A percentile compares a stretch with the other conserved stretches of the same genome.
Evolutionary conservation across 2,113 vertebrate genomes (phyloP).

Genomic region (Strix uralensis): DNA sequence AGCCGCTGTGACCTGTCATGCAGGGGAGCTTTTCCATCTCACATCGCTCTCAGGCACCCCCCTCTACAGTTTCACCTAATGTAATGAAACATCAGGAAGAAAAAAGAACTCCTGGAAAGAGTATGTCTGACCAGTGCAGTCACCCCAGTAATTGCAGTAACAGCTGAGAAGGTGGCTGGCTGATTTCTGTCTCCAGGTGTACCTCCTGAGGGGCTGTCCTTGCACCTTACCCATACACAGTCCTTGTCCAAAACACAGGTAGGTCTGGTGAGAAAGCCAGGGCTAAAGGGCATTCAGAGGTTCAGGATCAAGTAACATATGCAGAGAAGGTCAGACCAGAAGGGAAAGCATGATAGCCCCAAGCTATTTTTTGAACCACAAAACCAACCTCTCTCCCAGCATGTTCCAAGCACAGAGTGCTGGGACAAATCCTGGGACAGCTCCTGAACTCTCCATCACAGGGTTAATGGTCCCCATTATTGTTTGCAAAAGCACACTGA

Average conservation of each 20-base stretch:
- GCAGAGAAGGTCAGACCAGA: neutral
- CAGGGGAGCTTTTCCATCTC: constrained; percentile 15
- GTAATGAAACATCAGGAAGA: neutral
- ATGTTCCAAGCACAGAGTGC: neutral
- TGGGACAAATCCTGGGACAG: neutral
- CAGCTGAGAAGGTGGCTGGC: neutral
- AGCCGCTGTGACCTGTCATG: neutral
- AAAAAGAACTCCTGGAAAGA: neutral
- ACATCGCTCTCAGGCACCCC: neutral
- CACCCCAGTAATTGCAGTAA: neutral
- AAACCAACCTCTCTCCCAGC: neutral
- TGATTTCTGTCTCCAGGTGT: neutral
- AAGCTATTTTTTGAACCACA: neutral
- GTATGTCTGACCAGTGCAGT: neutral
- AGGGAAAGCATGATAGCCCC: neutral
- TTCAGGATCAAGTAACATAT: neutral
- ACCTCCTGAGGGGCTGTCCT: neutral
- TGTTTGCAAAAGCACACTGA: neutral
- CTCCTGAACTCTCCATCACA: neutral
- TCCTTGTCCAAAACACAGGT: neutral
- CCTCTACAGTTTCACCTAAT: neutral
- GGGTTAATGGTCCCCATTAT: neutral
- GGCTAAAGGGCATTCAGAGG: neutral
- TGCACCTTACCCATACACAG: neutral
- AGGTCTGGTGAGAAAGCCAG: neutral